These are phyloP conservation scores for Mobula hypostoma DNA, from an alignment of 2,113 vertebrate species.

Conservation along the genomic window DNA sequence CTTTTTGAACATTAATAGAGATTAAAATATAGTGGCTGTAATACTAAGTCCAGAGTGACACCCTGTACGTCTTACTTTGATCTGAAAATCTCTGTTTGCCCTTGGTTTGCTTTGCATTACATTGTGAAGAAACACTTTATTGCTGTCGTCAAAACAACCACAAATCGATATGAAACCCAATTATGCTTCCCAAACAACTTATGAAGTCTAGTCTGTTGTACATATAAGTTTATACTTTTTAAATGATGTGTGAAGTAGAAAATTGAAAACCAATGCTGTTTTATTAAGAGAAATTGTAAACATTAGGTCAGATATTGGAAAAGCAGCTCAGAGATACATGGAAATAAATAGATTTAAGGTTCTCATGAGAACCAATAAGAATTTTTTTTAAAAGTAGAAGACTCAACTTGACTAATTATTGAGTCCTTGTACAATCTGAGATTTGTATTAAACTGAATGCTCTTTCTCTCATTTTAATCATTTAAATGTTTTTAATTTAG, in stretches of 20 bases:
- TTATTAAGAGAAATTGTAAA: not conserved
- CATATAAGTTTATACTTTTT: not conserved
- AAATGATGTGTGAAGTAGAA: slow-evolving; percentile 29
- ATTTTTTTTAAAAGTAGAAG: not conserved
- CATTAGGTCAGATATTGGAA: slow-evolving; percentile 24
- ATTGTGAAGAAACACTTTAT: not conserved
- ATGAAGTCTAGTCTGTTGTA: not conserved
- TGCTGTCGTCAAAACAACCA: slow-evolving; percentile 11
- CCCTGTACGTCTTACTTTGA: not conserved
- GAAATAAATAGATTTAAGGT: slow-evolving; percentile 11
- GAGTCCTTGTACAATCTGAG: not conserved
- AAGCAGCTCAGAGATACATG: not conserved
- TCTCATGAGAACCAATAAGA: not conserved
- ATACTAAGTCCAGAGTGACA: not conserved
- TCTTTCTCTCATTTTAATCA: not conserved
- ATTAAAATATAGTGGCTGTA: not conserved
- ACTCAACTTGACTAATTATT: not conserved
- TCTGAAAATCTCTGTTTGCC: not conserved
- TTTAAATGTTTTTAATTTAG: not conserved
- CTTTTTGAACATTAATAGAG: not conserved
- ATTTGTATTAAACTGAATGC: not conserved
- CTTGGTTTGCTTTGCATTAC: not conserved
- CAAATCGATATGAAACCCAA: not conserved
- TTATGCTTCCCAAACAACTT: not conserved
- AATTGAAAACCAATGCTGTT: slow-evolving; percentile 14